Base-by-base conservation (phyloP, 2,797 vertebrate genomes). In the Sebastes hopkinsi region DNA sequence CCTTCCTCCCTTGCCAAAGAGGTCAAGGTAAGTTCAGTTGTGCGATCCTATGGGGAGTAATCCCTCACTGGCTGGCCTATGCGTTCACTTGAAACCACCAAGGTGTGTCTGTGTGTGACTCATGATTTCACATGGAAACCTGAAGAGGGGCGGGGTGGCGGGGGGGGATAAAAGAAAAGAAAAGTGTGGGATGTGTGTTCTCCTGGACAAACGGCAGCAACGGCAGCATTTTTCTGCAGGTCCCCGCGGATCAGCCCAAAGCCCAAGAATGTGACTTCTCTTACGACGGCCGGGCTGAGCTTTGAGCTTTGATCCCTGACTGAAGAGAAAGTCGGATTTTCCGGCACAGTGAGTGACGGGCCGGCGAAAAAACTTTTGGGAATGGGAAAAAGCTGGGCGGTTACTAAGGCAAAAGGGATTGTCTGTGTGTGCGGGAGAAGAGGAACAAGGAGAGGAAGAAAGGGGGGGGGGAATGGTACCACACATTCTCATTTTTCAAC, bases 281-380 rank as follows among this genome's bases (percentile, higher is more conserved):
- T 75, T 82, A 85, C 77, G 74, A 46, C 56, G 68, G 79, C 85
- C 9, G 29, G 70, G 80, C 88, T 78, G 66, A 82, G 82, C 82
- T 75, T 36, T 75, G 71, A 81, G 90, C 90, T 92, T 93, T 93
- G 91, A 94, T 94, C 92, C 90, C 76, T 38, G 74, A 67, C 88
- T 91, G 82, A 81, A 90, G 91, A 92, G 88, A 92, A 90, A 90
- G 91, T 90, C 79, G 84, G 91, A 93, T 94, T 93, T 94, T 92
- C 92, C 83, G 72, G 90, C 82, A 87, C 88, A 84, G 85, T 91
- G 94, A 94, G 84, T 87, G 92, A 94, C 87, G 79, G 89, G 72
- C 74, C 10, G 14, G 70, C 72, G 9, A 82, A 81, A 81, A 81
- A 80, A 62, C 80, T 76, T 46, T 77, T 77, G 81, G 81, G 81